Evolutionary conservation across 2,797 vertebrate genomes (phyloP), one percentile per base, ranked within the genome.

Genomic region (Melanotaenia pygmaea): DNA sequence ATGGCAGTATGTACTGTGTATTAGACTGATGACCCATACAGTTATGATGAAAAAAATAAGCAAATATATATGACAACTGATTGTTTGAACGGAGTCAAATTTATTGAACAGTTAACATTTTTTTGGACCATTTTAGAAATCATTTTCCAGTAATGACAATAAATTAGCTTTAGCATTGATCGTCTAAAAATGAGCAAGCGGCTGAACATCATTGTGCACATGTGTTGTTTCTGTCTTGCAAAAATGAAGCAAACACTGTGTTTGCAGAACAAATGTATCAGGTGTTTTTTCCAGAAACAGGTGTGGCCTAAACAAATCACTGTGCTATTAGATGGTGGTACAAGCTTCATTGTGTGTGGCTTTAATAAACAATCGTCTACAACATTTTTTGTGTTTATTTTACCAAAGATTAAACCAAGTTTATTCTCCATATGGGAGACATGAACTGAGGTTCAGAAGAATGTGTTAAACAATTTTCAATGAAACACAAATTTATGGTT

Each of bases 21-120:
- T n/a, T 47, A 20, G 18, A 47, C 18, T 16, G 62, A 60, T 30
- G 40, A 73, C 56, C 59, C 64, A 58, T 22, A 59, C 34, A 71
- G 54, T n/a, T 16, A 2, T 20, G 50, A 34, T 40, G 67, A 70
- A 51, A 51, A 28, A 26, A 35, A 26, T 34, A 56, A 74, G 76
- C 57, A 66, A n/a, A 65, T 35, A 11, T 35, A 11, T 20, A 59
- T 37, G 32, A 26, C 28, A 18, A 14, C 13, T 3, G n/a, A 18
- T 56, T 26, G 4, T 35, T 71, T 43, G 54, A 4, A 18, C 18
- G 2, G 20, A 50, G n/a, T 45, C 47, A 51, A 5, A 53, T 47
- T 70, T 14, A 45, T 8, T 50, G 3, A 45, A 11, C 16, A 0
- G 3, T 28, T 1, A 13, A 30, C 30, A 20, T 64, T 37, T 22